These are phyloP conservation scores for Cryptoleucopteryx plumbea DNA, from an alignment of 2,113 vertebrate genomes.

Conservation along the genomic window DNA sequence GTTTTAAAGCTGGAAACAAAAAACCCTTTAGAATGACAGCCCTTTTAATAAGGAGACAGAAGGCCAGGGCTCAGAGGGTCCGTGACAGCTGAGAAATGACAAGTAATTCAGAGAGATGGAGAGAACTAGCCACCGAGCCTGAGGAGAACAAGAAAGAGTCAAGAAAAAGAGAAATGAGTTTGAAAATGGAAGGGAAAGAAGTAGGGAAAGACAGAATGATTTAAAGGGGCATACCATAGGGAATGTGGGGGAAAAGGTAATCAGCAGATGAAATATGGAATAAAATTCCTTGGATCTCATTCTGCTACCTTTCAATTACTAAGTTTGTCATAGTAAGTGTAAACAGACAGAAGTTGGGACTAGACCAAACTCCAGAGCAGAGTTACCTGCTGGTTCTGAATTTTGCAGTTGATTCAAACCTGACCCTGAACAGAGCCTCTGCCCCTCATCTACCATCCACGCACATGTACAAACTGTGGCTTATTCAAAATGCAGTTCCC, in stretches of 20 bases:
- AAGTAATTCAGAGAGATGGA: conserved; percentile 33
- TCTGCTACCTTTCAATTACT: neutral
- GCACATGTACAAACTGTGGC: accelerated
- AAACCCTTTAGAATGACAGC: conserved; percentile 1
- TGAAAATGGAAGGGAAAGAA: neutral
- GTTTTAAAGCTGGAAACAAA: conserved; percentile 12
- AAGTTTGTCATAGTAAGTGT: neutral
- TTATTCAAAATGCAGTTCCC: neutral
- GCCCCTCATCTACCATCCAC: neutral
- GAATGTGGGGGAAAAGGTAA: neutral
- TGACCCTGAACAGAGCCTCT: neutral
- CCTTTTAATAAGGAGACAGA: conserved; percentile 40
- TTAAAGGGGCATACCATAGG: neutral
- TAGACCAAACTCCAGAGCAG: neutral
- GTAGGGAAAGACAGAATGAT: neutral
- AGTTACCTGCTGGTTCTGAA: neutral
- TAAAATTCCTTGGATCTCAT: neutral
- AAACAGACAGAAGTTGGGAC: neutral
- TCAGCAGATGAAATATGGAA: conserved; percentile 21
- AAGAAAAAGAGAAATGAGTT: conserved; percentile 33
- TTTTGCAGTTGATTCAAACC: neutral
- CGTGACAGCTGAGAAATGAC: conserved; percentile 36
- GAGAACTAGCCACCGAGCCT: neutral
- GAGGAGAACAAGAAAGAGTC: conserved; percentile 19
- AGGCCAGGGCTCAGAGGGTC: neutral